phyloP scores from a whole-genome alignment of 2,113 vertebrate genomes.

The Coryphaenoides rupestris region DNA sequence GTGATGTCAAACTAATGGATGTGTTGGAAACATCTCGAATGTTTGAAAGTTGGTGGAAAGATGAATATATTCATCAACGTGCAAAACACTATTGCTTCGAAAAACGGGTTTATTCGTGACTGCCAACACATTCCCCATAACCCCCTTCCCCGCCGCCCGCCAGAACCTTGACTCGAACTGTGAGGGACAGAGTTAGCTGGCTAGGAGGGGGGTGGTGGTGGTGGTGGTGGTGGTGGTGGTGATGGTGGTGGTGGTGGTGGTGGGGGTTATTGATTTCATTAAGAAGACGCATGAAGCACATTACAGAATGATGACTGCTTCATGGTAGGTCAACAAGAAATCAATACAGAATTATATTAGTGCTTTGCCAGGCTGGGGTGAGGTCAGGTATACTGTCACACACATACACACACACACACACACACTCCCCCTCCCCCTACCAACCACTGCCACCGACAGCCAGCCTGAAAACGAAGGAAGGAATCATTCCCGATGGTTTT shows the following conservation, averaged over 20 bases:
- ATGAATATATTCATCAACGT: too few relatives aligned
- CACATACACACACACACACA: too few relatives aligned
- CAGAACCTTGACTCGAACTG: neutral
- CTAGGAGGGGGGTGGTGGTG: slow-evolving; percentile 29
- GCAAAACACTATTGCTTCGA: neutral
- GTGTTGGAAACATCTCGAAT: slow-evolving; percentile 15
- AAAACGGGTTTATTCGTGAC: slow-evolving; percentile 19
- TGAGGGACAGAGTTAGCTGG: too few relatives aligned
- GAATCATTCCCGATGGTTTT: slow-evolving; percentile 40
- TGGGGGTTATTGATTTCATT: slow-evolving; percentile 77
- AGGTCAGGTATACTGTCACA: slow-evolving; percentile 51
- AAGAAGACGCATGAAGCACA: slow-evolving; percentile 73
- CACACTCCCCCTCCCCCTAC: neutral
- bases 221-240: slow-evolving; percentile 20
- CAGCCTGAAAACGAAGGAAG: slow-evolving; percentile 35
- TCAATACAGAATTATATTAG: slow-evolving; percentile 80
- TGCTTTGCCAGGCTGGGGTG: slow-evolving; percentile 49
- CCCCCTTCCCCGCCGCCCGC: slow-evolving; percentile 9
- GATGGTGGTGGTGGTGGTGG: slow-evolving; percentile 4
- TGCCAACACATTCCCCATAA: slow-evolving; percentile 12
- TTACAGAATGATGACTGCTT: slow-evolving; percentile 80
- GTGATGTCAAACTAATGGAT: slow-evolving; percentile 20
- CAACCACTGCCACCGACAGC: slow-evolving; percentile 38
- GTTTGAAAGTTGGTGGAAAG: slow-evolving; percentile 11
- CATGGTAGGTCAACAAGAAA: slow-evolving; percentile 81